Conservation (phyloP, 37 sponge, comb jelly and placozoan species). For the Chondrilla cf. caribensis region DNA sequence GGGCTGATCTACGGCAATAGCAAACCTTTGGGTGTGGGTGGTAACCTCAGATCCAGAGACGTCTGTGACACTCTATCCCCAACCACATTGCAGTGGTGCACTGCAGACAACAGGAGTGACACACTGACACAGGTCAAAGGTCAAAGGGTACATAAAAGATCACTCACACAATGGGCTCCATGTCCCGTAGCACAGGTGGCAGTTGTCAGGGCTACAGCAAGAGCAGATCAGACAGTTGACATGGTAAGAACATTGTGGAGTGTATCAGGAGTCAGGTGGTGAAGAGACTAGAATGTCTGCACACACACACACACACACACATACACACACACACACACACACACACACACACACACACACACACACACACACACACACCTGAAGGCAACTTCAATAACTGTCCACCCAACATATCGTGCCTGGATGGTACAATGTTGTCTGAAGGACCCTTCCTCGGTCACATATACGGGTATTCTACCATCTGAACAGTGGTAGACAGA, state of each 20-base stretch:
- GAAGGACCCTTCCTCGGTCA: slow-evolving; percentile 31
- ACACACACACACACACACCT: slow-evolving; percentile 26
- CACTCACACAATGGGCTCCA: slow-evolving; percentile 71
- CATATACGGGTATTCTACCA: slow-evolving; percentile 41
- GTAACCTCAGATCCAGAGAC: slow-evolving; percentile 49
- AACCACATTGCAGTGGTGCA: slow-evolving; percentile 62
- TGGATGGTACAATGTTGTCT: slow-evolving; percentile 24
- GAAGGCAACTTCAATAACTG: slow-evolving; percentile 49
- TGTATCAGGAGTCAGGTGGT: background rate
- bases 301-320: no score
- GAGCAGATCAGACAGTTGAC: background rate
- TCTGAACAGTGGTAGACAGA: slow-evolving; percentile 21
- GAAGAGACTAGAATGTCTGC: no score
- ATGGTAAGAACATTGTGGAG: background rate
- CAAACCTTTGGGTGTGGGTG: background rate
- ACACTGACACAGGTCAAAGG: background rate
- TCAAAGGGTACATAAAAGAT: background rate
- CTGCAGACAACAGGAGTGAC: slow-evolving; percentile 23
- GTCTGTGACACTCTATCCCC: slow-evolving; percentile 38
- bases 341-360: background rate
- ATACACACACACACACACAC: no score
- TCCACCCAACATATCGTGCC: slow-evolving; percentile 81
- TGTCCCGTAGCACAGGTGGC: slow-evolving; percentile 67
- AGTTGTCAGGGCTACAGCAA: slow-evolving; percentile 57
- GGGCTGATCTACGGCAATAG: background rate